These are phyloP conservation scores for Tympanoctomys barrerae DNA, from an alignment of 2,797 vertebrate genomes.

Conservation along the genomic window DNA sequence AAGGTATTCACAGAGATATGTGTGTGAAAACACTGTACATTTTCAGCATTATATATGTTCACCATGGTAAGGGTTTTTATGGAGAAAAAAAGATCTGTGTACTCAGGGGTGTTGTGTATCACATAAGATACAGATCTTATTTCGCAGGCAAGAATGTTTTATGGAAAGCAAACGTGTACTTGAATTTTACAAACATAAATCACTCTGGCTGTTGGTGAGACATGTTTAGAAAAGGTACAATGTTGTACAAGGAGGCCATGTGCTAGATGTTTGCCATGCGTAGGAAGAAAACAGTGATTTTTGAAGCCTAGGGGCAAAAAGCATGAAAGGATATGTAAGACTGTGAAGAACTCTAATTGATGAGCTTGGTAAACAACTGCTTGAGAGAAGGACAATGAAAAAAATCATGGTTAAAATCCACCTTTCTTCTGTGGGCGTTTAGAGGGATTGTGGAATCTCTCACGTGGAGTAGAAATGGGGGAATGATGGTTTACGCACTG, in stretches of 20 bases:
- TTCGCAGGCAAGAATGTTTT: neutral
- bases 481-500: neutral
- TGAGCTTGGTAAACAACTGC: neutral
- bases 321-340: neutral
- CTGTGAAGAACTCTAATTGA: neutral
- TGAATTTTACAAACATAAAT: neutral
- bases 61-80: neutral
- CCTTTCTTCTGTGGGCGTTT: neutral
- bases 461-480: neutral
- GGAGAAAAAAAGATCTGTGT: neutral
- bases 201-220: neutral
- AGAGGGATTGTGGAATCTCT: neutral
- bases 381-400: neutral
- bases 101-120: neutral
- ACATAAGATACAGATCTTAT: neutral
- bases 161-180: neutral
- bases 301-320: neutral
- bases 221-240: neutral
- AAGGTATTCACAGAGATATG: neutral
- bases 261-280: neutral
- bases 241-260: neutral
- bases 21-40: neutral
- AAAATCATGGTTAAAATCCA: neutral
- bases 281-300: neutral
- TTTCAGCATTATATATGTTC: neutral